Conservation (phyloP, 2,888 invertebrate species). For the Andrena minutula region DNA sequence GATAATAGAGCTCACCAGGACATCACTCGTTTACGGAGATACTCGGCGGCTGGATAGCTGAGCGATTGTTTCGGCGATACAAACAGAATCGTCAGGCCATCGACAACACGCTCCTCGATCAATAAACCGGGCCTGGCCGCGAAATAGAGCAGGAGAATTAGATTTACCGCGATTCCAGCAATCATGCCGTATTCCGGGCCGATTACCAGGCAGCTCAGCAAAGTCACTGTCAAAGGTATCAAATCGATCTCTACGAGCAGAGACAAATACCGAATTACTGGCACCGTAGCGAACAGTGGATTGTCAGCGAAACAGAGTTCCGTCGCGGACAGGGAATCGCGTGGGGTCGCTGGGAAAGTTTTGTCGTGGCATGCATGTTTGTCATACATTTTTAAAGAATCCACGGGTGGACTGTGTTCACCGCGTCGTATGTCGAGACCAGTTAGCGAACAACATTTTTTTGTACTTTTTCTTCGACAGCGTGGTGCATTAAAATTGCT, state of each 20-base stretch:
- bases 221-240: conserved; percentile 89
- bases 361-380: not conserved
- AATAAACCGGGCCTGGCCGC: conserved; percentile 89
- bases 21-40: conserved; percentile 85
- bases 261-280: conserved; percentile 36
- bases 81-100: conserved; percentile 81
- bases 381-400: not conserved
- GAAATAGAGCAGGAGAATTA: conserved; percentile 88
- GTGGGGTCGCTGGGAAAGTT: not conserved
- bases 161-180: conserved; percentile 89
- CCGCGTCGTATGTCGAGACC: too few relatives aligned
- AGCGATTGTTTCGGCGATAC: conserved; percentile 83
- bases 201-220: conserved; percentile 88
- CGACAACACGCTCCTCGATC: conserved; percentile 86
- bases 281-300: not conserved
- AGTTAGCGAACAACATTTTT: too few relatives aligned
- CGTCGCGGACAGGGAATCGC: not conserved
- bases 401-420: too few relatives aligned
- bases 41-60: conserved; percentile 87
- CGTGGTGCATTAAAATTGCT: too few relatives aligned
- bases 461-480: too few relatives aligned
- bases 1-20: conserved; percentile 73
- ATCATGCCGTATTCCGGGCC: conserved; percentile 89
- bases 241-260: conserved; percentile 88
- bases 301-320: not conserved